A percentile compares a stretch with the other conserved stretches of the same genome.
Conservation (phyloP, 2,797 vertebrate species). For the Onychomys arenicola region DNA sequence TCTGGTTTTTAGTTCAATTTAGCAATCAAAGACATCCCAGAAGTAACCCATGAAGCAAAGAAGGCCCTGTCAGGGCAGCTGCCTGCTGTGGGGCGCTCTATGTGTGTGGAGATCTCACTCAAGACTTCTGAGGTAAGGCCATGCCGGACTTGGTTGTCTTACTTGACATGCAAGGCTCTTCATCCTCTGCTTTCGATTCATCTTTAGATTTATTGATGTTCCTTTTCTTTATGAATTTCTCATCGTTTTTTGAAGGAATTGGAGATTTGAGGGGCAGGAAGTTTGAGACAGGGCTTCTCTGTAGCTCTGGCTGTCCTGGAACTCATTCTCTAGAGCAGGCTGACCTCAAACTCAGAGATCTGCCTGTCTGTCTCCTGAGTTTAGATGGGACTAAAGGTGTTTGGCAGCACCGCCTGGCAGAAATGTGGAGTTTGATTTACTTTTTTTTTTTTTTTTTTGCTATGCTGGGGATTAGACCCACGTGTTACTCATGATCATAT, state of each 20-base stretch:
- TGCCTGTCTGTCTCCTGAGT: background rate
- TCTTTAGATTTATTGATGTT: background rate
- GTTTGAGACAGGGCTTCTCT: background rate
- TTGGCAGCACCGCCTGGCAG: background rate
- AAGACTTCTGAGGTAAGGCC: slow-evolving; percentile 97
- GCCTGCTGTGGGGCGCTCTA: slow-evolving; percentile 96
- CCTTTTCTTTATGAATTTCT: background rate
- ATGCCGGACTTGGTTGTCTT: background rate
- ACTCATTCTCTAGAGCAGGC: background rate
- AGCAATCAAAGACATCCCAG: slow-evolving; percentile 99
- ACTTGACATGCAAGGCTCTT: background rate
- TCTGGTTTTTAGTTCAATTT: slow-evolving; percentile 94
- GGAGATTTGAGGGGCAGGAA: background rate
- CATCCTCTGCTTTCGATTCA: background rate
- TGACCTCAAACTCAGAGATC: background rate
- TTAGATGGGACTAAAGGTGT: background rate
- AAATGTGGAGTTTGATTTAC: background rate
- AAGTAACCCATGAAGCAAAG: slow-evolving; percentile 99
- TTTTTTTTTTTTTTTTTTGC: no score
- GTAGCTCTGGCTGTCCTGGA: background rate
- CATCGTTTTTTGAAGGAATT: background rate
- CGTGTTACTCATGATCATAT: background rate
- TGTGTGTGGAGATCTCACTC: slow-evolving; percentile 99
- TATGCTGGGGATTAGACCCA: background rate
- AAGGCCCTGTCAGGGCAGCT: slow-evolving; percentile 97